These are phyloP conservation scores for Turnix velox DNA, from an alignment of 2,113 vertebrate species.

Conservation along the genomic window DNA sequence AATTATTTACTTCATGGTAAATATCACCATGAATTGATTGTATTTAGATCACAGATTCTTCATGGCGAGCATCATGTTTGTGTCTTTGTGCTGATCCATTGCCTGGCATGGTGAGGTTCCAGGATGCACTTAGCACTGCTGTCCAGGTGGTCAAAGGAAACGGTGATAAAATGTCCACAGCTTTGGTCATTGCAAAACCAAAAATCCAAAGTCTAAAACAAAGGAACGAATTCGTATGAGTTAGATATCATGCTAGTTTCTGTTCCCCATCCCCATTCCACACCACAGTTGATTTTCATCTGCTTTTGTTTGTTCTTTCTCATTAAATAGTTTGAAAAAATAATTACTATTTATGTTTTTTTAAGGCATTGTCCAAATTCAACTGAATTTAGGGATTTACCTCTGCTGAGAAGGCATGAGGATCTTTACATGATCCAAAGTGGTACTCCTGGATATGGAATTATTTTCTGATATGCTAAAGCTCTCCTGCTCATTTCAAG, in stretches of 20 bases:
- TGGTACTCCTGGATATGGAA: background rate
- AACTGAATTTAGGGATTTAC: background rate
- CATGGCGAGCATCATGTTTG: background rate
- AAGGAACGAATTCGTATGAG: background rate
- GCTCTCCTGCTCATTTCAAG: background rate
- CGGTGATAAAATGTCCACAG: background rate
- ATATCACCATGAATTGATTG: too few species aligned
- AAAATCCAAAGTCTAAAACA: background rate
- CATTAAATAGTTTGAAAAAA: background rate
- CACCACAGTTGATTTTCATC: background rate
- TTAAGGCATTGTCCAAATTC: background rate
- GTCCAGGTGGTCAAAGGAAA: background rate
- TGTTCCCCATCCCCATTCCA: background rate
- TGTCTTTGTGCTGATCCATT: background rate
- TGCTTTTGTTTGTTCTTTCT: background rate
- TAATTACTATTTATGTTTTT: background rate
- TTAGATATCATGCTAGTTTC: background rate
- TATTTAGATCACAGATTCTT: background rate
- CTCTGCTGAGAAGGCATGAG: background rate
- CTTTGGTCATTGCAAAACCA: fast-evolving
- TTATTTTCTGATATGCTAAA: background rate
- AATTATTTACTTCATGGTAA: background rate
- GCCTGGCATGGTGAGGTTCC: background rate
- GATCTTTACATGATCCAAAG: background rate
- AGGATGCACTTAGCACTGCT: background rate